A percentile compares a stretch with the other conserved stretches of the same genome.
These are phyloP conservation scores for Huso huso DNA, from an alignment of 2,797 vertebrate genomes.

Conservation along the genomic window DNA sequence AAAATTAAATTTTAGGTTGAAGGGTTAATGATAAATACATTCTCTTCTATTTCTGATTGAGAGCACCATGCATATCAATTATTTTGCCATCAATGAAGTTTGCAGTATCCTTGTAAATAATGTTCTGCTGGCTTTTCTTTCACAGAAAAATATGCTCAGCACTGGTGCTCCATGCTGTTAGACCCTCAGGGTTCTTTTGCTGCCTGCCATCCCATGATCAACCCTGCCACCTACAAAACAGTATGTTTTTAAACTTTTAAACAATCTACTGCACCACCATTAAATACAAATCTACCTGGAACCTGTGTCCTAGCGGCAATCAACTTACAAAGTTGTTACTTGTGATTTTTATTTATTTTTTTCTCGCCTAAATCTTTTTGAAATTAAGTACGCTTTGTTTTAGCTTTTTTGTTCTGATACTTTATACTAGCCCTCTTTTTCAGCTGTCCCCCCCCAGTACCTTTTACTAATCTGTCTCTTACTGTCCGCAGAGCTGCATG, in stretches of 20 bases:
- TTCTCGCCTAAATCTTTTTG: too few relatives aligned
- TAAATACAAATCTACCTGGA: not conserved
- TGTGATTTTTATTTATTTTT: too few relatives aligned
- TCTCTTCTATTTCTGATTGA: not conserved
- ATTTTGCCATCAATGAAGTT: not conserved
- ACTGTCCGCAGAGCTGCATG: slow-evolving; percentile 48
- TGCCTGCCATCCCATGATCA: slow-evolving; percentile 64
- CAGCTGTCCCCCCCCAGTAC: not conserved
- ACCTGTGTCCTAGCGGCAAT: not conserved
- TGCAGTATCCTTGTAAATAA: too few relatives aligned
- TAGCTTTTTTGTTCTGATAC: not conserved
- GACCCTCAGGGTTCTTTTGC: slow-evolving; percentile 59
- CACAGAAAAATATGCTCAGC: slow-evolving; percentile 73
- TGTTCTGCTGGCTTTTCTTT: slow-evolving; percentile 7
- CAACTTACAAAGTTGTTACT: too few relatives aligned
- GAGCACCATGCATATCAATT: not conserved
- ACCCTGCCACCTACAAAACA: slow-evolving; percentile 58
- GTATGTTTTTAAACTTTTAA: slow-evolving; percentile 35
- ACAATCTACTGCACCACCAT: not conserved
- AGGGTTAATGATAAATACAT: not conserved
- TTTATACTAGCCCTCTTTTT: too few relatives aligned
- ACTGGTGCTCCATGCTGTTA: slow-evolving; percentile 71
- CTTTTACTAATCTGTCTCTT: not conserved
- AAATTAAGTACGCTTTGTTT: too few relatives aligned
- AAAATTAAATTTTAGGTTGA: not conserved